Evolutionary conservation across 2,888 invertebrate genomes (phyloP), one percentile per base, ranked within the genome.

Genomic region (Pollenia griseotomentosa): DNA sequence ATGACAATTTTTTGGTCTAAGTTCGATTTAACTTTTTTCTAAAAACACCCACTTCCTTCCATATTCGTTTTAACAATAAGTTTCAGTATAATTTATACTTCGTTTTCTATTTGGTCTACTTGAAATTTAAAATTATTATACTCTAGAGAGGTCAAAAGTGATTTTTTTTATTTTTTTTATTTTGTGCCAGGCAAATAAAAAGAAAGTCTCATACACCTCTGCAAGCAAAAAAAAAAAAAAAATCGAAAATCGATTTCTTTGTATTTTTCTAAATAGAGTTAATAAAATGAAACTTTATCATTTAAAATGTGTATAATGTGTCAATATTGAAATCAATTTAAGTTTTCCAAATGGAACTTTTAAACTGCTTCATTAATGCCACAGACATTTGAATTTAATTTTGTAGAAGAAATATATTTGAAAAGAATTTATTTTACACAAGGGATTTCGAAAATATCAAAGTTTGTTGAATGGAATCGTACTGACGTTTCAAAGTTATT

Each of bases 261-360:
- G n/a, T 44, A 23, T 46, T 40, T 75, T 57, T 44, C 19, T 16
- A n/a, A 70, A 57, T 57, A 42, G 48, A 82, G 81, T 68, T 86
- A 74, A 82, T 82, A 71, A 61, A 55, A 61, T 23, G 44, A 73
- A 77, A 77, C 66, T 73, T 86, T 82, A 74, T 74, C 68, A 68
- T 80, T 66, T 51, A 78, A 74, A 74, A 23, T 63, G 48, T 16
- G 23, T 74, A 68, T 65, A 82, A 79, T 86, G 55, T 82, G 78
- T 86, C 82, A 86, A 74, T 82, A 85, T 82, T 79, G 48, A 86
- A 86, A 86, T 86, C 86, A 86, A 86, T 86, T 86, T 86, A 86
- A 74, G 63, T 82, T 86, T 77, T 73, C 19, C 57, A 68, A 71
- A 74, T 78, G 46, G 61, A 55, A 65, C 19, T 85, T 75, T 48